Evolutionary conservation across 2,113 vertebrate species (phyloP).

Genomic region (Scartelaos histophorus): DNA sequence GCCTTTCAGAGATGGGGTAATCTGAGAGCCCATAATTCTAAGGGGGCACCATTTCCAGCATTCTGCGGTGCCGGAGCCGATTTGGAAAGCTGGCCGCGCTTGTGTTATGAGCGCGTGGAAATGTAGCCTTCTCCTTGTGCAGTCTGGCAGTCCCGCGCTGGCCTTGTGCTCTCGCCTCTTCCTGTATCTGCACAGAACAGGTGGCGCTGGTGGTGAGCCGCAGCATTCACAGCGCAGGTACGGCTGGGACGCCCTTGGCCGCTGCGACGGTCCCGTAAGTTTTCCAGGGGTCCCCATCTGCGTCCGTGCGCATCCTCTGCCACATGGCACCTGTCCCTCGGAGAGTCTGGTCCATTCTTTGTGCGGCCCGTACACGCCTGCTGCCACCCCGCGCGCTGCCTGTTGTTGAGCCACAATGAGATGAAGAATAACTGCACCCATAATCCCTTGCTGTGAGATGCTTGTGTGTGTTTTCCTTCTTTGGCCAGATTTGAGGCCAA

Average conservation of each 20-base stretch:
- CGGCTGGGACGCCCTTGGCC: slow-evolving; percentile 78
- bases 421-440: slow-evolving; percentile 78
- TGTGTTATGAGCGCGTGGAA: slow-evolving; percentile 66
- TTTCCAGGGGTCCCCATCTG: slow-evolving; percentile 82
- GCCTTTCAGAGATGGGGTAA: not conserved
- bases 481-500: slow-evolving; percentile 72
- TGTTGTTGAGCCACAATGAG: slow-evolving; percentile 82
- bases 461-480: slow-evolving; percentile 50
- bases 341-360: slow-evolving; percentile 84
- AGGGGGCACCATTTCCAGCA: slow-evolving; percentile 28
- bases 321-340: slow-evolving; percentile 82
- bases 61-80: slow-evolving; percentile 50
- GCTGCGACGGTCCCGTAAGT: slow-evolving; percentile 70
- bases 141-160: slow-evolving; percentile 67
- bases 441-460: slow-evolving; percentile 78
- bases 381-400: slow-evolving; percentile 71
- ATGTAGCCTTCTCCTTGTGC: slow-evolving; percentile 72
- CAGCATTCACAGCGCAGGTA: slow-evolving; percentile 77
- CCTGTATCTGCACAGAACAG: slow-evolving; percentile 82
- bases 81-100: slow-evolving; percentile 64
- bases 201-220: slow-evolving; percentile 72
- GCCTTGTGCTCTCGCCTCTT: slow-evolving; percentile 59
- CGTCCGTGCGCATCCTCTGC: slow-evolving; percentile 74
- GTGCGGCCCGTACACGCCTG: slow-evolving; percentile 68
- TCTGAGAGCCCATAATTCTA: slow-evolving; percentile 29